Percentiles rank a stretch among this genome's conserved stretches.
phyloP scores from a whole-genome alignment of 2,113 vertebrate species.

The Entomyzon cyanotis region DNA sequence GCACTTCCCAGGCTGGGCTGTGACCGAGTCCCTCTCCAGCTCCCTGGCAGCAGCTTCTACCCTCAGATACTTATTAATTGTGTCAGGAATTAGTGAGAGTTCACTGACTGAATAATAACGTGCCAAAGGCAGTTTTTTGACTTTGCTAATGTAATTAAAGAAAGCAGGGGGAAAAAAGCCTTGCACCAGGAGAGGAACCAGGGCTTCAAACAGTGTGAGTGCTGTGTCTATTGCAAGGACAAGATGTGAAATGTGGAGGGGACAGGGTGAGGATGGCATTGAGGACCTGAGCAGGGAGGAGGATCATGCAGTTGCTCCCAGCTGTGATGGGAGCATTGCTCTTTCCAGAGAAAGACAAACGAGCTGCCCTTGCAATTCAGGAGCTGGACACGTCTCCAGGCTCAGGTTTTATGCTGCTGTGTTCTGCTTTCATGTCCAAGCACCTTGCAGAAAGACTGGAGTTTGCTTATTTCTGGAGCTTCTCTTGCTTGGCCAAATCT shows the following conservation, averaged over 20 bases:
- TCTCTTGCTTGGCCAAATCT: not conserved
- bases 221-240: not conserved
- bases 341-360: not conserved
- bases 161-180: not conserved
- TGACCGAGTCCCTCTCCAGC: not conserved
- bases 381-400: not conserved
- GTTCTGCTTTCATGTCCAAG: not conserved
- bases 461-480: not conserved
- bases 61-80: constrained; percentile 20
- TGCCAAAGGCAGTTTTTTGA: constrained; percentile 40
- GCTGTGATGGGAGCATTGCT: not conserved
- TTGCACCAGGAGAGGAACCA: not conserved
- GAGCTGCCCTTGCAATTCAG: not conserved
- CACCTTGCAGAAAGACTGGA: not conserved
- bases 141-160: constrained; percentile 56
- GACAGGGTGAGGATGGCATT: not conserved
- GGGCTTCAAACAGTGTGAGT: fast-evolving
- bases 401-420: not conserved
- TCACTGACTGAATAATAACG: constrained; percentile 56
- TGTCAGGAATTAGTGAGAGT: constrained; percentile 66
- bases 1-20: not conserved
- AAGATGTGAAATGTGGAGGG: not conserved
- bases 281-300: not conserved
- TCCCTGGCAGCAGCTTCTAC: not conserved
- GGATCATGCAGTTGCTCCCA: not conserved